phyloP scores from a whole-genome alignment of 2,888 invertebrate genomes.

The Gnatocerus cornutus region DNA sequence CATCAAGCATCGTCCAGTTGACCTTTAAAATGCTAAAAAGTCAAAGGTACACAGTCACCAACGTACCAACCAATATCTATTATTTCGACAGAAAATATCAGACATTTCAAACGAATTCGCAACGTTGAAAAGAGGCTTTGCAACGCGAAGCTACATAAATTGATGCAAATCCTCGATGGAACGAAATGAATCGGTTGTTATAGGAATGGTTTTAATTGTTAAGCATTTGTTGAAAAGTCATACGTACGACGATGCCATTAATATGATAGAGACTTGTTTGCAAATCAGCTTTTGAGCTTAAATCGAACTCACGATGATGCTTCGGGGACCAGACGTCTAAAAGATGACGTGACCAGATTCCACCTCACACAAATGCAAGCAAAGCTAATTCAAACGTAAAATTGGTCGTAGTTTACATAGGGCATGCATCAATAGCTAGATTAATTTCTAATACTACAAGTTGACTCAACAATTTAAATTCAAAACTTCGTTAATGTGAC shows the following conservation, averaged over 20 bases:
- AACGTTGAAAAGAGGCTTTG: conserved; percentile 28
- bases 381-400: conserved; percentile 40
- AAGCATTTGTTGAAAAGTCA: conserved; percentile 30
- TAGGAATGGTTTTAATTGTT: conserved; percentile 34
- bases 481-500: background rate
- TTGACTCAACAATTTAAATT: background rate
- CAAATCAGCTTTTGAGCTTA: conserved; percentile 50
- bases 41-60: conserved; percentile 30
- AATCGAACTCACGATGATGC: conserved; percentile 49
- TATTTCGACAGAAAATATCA: conserved; percentile 27
- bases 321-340: conserved; percentile 49
- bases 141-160: conserved; percentile 23
- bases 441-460: conserved; percentile 10
- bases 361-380: conserved; percentile 38
- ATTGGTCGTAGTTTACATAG: conserved; percentile 39
- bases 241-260: conserved; percentile 44
- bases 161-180: conserved; percentile 20
- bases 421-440: conserved; percentile 11
- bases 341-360: conserved; percentile 51
- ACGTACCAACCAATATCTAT: conserved; percentile 19
- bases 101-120: conserved; percentile 28
- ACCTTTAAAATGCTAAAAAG: conserved; percentile 29
- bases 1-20: conserved; percentile 34
- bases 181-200: conserved; percentile 29
- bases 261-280: conserved; percentile 54